Base-by-base conservation (phyloP, 2,797 vertebrate species). In the Gila robusta region DNA sequence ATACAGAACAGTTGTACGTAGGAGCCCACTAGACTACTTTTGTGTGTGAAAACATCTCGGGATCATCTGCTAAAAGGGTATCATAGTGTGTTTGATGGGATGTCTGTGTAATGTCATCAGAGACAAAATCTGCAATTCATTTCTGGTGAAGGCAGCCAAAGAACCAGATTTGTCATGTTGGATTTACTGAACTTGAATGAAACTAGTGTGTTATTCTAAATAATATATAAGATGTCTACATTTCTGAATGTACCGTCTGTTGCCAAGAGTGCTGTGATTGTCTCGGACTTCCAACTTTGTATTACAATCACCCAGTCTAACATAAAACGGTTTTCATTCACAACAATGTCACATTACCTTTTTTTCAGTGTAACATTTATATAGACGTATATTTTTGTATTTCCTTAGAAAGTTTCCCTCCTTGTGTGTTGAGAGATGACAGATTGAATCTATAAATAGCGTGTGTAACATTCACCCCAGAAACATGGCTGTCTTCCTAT, bases 381-480 rank as follows among this genome's bases (percentile, higher is more conserved):
- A 88, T 41, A 81, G 56, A 87, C 52, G 23, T 78, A 81, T 87
- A 88, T 88, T 88, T 90, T 90, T 88, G 71, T 83, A 88, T 47
- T 41, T 83, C 84, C 6, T 76, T 81, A 39, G 72, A 85, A 78
- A 59, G 44, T 54, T 88, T 84, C 28, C 84, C 21, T 37, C 7
- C 10, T 26, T 71, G 52, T 73, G 47, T 70, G n/a, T 64, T n/a
- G 8, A 23, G 54, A n/a, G 7, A 56, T 23, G 3, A 59, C 21
- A 49, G 41, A 84, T 35, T 81, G 83, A 82, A 81, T 87, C 72
- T 78, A 82, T 88, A 86, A 88, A 90, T 44, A 47, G 80, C 4
- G 44, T 82, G 52, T 62, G 28, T 81, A 41, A 21, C 37, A 32
- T 73, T 44, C 35, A 23, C 10, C 37, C n/a, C 37, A 72, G 52